Evolutionary conservation across 2,888 invertebrate species (phyloP), one percentile per base, ranked within the genome.

Genomic region (Megamerina dolium): DNA sequence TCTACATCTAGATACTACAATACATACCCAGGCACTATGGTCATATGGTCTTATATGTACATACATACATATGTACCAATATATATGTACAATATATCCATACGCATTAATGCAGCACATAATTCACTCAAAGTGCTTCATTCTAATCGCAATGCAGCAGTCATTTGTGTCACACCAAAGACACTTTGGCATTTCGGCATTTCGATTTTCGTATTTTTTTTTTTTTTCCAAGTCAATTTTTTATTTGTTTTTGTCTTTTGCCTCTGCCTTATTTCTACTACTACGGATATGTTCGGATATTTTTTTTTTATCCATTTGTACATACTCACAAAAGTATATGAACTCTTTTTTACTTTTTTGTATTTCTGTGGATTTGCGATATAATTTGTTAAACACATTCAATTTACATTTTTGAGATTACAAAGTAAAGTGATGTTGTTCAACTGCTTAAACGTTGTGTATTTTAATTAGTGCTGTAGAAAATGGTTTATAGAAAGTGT

Each of bases 101-200:
- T n/a, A n/a, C n/a, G 53, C 59, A 47, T 61, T 63, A 64, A 63
- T 64, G 63, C 55, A 57, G 40, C 41, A 57, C 56, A 61, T 64
- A 60, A 63, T 60, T 66, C 61, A 63, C 57, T 58, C 45, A 45
- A 13, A 43, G 39, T 33, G 33, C 40, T 23, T 38, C 33, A 29
- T 41, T 46, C 43, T 47, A 43, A 51, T 49, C 53, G 39, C 40
- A 30, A 26, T 46, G 47, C 48, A 29, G 41, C 50, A 46, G 46
- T 42, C 50, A 53, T 56, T 53, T 51, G 49, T 50, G 54, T 42
- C 54, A 33, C 47, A n/a, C n/a, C n/a, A n/a, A n/a, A n/a, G 46
- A 54, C 56, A 51, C 43, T 52, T 51, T 48, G 18, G n/a, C n/a
- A 29, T 38, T 29, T 27, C 20, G 10, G 8, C 14, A 26, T 37